phyloP scores from a whole-genome alignment of 2,888 invertebrate genomes.

The Cinara cedri region DNA sequence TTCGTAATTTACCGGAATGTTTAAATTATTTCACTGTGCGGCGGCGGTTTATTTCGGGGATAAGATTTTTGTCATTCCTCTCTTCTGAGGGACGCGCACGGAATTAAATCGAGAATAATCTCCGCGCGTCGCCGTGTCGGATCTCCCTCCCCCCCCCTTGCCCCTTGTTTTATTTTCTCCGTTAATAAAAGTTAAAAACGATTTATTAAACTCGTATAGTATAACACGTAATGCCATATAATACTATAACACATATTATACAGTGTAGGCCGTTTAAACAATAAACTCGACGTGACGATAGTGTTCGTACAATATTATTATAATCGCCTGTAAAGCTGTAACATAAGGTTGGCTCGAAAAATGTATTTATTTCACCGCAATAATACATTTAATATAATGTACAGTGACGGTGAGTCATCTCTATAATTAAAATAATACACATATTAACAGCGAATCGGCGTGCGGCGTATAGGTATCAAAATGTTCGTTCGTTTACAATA shows the following conservation, averaged over 20 bases:
- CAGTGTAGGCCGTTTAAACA: too few relatives aligned
- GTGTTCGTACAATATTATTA: not conserved
- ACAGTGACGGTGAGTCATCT: slow-evolving; percentile 39
- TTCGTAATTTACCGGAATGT: not conserved
- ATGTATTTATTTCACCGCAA: not conserved
- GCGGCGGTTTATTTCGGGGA: slow-evolving; percentile 7
- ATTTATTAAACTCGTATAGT: not conserved
- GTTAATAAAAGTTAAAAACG: too few relatives aligned
- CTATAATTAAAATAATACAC: slow-evolving; percentile 26
- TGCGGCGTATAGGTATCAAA: slow-evolving; percentile 10
- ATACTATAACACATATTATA: too few relatives aligned
- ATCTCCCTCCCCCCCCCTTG: too few relatives aligned
- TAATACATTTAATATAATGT: too few relatives aligned
- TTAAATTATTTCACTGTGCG: not conserved
- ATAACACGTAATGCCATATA: not conserved
- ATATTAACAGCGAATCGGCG: not conserved
- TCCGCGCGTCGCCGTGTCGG: not conserved
- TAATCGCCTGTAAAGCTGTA: too few relatives aligned
- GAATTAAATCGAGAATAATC: not conserved
- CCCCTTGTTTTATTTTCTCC: not conserved
- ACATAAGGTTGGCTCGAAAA: slow-evolving; percentile 1
- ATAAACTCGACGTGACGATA: not conserved
- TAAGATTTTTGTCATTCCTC: slow-evolving; percentile 7
- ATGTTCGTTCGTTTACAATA: too few relatives aligned
- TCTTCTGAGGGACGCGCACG: too few relatives aligned